Conservation (phyloP, 2,888 invertebrate genomes). For the Amblyjoppa fuscipennis region DNA sequence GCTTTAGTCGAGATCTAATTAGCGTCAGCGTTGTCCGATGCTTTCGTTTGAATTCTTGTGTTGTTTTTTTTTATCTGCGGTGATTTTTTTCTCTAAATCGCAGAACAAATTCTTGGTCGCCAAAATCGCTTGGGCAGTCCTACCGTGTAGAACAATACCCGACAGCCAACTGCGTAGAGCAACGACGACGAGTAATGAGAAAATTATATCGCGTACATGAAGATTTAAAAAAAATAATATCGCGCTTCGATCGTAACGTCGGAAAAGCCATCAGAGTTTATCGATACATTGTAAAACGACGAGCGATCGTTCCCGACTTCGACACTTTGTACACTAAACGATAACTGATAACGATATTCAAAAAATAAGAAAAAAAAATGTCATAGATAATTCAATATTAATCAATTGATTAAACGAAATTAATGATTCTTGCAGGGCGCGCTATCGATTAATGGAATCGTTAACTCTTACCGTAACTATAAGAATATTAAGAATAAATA, state of each 20-base stretch:
- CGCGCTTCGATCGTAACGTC: constrained; percentile 28
- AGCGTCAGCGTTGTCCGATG: constrained; percentile 42
- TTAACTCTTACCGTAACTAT: constrained; percentile 62
- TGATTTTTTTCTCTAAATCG: constrained; percentile 33
- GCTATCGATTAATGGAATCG: constrained; percentile 54
- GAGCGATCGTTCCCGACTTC: constrained; percentile 55
- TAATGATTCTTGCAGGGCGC: constrained; percentile 51
- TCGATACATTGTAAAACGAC: constrained; percentile 49
- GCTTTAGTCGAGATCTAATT: constrained; percentile 35
- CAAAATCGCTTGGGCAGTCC: constrained; percentile 58
- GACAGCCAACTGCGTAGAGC: constrained; percentile 51
- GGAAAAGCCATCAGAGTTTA: constrained; percentile 32
- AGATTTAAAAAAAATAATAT: constrained; percentile 32
- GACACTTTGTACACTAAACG: constrained; percentile 66
- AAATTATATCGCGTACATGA: constrained; percentile 38
- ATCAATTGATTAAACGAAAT: constrained; percentile 53
- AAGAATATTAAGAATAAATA: constrained; percentile 62
- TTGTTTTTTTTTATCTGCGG: background rate
- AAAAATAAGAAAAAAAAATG: constrained; percentile 26
- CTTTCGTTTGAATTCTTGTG: constrained; percentile 33
- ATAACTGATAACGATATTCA: constrained; percentile 41
- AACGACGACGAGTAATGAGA: constrained; percentile 24
- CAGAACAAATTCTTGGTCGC: constrained; percentile 36
- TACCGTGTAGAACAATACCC: constrained; percentile 31
- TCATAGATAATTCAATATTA: constrained; percentile 48